Percentiles rank a stretch among this genome's conserved stretches.
These are phyloP conservation scores for Sceloporus tristichus DNA, from an alignment of 2,113 vertebrate species.

Conservation along the genomic window DNA sequence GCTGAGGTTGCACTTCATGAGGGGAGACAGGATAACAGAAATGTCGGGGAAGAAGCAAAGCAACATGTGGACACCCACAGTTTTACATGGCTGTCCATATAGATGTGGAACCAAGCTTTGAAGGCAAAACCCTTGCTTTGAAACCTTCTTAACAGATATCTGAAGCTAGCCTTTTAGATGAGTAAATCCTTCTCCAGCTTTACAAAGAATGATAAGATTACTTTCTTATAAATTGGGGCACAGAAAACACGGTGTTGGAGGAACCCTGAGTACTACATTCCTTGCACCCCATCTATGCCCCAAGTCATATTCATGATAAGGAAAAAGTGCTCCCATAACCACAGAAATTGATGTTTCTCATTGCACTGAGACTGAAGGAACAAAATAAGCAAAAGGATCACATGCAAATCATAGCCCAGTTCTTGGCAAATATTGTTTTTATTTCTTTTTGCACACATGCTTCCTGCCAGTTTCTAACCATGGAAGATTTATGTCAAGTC, in stretches of 20 bases:
- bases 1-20: conserved; percentile 37
- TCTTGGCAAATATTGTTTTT: neutral
- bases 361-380: neutral
- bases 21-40: conserved; percentile 52
- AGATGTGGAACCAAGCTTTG: neutral
- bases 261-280: too few relatives aligned
- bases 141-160: neutral
- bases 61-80: conserved; percentile 46
- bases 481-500: neutral
- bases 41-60: conserved; percentile 69
- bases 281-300: too few relatives aligned
- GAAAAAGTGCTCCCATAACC: neutral
- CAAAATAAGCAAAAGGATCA: neutral
- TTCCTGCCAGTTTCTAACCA: neutral
- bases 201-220: neutral
- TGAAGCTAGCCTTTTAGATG: neutral
- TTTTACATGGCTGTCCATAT: conserved; percentile 47
- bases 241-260: too few relatives aligned
- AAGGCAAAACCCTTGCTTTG: neutral
- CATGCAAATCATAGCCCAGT: neutral
- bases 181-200: neutral
- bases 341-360: neutral
- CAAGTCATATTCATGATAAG: neutral
- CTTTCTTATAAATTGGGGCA: too few relatives aligned
- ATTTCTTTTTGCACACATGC: conserved; percentile 12